Evolutionary conservation across 2,888 invertebrate species (phyloP), one percentile per base, ranked within the genome.

Genomic region (Xestobium rufovillosum): DNA sequence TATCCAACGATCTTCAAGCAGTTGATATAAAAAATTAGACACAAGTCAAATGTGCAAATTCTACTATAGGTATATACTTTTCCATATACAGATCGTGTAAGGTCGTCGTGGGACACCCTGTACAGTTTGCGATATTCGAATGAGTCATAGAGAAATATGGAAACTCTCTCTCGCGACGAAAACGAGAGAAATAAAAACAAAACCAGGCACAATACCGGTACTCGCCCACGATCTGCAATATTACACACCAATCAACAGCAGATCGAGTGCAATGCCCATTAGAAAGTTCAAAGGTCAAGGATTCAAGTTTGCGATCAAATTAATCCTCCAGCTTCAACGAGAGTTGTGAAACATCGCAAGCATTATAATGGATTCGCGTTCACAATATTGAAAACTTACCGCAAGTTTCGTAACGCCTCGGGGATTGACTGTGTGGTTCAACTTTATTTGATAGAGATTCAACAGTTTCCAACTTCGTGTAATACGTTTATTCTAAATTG

Each of bases 281-380:
- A 46, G 47, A 45, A 47, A 49, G 47, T 44, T 45, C 45, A 49
- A 47, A 49, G 49, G 47, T 49, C 49, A 49, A 49, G 49, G 49
- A 31, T 19, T 19, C n/a, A 6, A n/a, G n/a, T 19, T 19, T 19
- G 23, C 23, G 23, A 19, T 19, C 23, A n/a, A 19, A 19, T 19
- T 19, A 19, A 19, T 19, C n/a, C n/a, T n/a, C n/a, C n/a, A n/a
- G n/a, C n/a, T n/a, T n/a, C n/a, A n/a, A n/a, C n/a, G 23, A 6
- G 23, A 19, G 23, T 19, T 19, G 6, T n/a, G 23, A 6, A 19
- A 19, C 23, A 8, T 19, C 6, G 6, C 6, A n/a, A 19, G 23
- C 23, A n/a, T n/a, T 19, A 8, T 19, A 8, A 19, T 19, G 23
- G 6, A 6, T 6, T 19, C n/a, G 23, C 6, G n/a, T 8, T 19